Evolutionary conservation across 1,140 invertebrate species (phyloP), one percentile per base, ranked within the genome.

Genomic region (Theocolax elegans): DNA sequence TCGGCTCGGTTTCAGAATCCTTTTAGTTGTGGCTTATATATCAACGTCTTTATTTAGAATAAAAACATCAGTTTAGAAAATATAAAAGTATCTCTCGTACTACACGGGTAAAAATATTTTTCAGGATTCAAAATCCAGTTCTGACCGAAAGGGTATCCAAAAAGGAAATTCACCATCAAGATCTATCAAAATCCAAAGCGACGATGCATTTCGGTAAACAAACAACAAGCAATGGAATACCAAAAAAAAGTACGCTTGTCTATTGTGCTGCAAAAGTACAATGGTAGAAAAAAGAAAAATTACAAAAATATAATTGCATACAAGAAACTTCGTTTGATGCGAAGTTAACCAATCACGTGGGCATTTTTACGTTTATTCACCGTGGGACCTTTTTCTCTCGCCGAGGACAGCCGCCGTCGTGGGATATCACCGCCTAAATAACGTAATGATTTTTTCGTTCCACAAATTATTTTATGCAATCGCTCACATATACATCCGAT

Each of bases 301-400:
- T 60, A 29, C 38, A 25, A 51, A 60, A 63, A 46, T 29, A 48
- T 60, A 13, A 42, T 29, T 59, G 15, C 31, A 69, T 27, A 15
- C 38, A 44, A n/a, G 4, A 53, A 10, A 19, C 59, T 58, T 71
- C 53, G 15, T 40, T 42, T 2, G 8, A 12, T 19, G 3, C 15
- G 53, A 49, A 42, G 53, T 69, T 17, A 29, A 58, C 23, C 38
- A 49, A 71, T 72, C 49, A 77, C 48, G 69, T 81, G 80, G 79
- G 78, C 78, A 80, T 80, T 82, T 70, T 79, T 76, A 75, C 51
- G 62, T 67, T 71, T 71, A 77, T 72, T 77, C 75, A 64, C 53
- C 76, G 56, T 74, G 73, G 77, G 75, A 79, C 70, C 53, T 56
- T 59, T 75, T 73, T 75, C 64, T 77, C 67, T 66, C 53, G 51